Evolutionary conservation across 2,888 invertebrate species (phyloP).

Genomic region (Ectemnius continuus): DNA sequence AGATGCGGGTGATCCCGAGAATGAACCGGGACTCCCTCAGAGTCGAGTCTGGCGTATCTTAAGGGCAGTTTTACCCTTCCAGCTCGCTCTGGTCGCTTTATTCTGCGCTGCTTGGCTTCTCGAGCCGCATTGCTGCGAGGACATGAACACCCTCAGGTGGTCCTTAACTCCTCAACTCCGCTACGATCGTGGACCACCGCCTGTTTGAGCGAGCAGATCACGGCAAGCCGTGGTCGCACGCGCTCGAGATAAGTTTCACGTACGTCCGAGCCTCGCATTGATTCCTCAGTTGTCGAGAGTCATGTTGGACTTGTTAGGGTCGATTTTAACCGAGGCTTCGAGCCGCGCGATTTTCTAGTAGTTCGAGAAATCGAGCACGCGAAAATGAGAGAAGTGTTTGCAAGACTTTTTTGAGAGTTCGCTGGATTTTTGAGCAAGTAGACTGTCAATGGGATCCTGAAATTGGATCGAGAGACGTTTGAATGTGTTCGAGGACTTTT

Average conservation of each 20-base stretch:
- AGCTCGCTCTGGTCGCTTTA: slow-evolving; percentile 86
- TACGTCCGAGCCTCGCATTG: slow-evolving; percentile 14
- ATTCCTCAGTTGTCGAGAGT: slow-evolving; percentile 38
- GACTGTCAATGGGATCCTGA: too few species aligned
- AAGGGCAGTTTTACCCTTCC: slow-evolving; percentile 87
- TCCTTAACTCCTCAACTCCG: slow-evolving; percentile 89
- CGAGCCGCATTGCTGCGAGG: slow-evolving; percentile 88
- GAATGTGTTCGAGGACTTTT: too few species aligned
- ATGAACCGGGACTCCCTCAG: slow-evolving; percentile 80
- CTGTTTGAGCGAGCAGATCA: slow-evolving; percentile 81
- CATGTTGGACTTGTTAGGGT: neutral
- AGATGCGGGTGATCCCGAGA: slow-evolving; percentile 79
- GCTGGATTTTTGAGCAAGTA: too few species aligned
- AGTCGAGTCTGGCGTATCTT: slow-evolving; percentile 87
- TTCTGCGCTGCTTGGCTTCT: slow-evolving; percentile 87
- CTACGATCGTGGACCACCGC: slow-evolving; percentile 90
- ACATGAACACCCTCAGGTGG: slow-evolving; percentile 86
- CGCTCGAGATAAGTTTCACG: slow-evolving; percentile 24
- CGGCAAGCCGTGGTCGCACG: slow-evolving; percentile 14
- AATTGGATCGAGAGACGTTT: too few species aligned
- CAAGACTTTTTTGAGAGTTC: too few species aligned
- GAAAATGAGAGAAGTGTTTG: too few species aligned
- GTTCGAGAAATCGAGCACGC: too few species aligned
- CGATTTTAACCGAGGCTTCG: too few species aligned
- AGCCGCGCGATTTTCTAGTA: too few species aligned